Evolutionary conservation across 2,113 vertebrate species (phyloP).

Genomic region (Takifugu flavidus): DNA sequence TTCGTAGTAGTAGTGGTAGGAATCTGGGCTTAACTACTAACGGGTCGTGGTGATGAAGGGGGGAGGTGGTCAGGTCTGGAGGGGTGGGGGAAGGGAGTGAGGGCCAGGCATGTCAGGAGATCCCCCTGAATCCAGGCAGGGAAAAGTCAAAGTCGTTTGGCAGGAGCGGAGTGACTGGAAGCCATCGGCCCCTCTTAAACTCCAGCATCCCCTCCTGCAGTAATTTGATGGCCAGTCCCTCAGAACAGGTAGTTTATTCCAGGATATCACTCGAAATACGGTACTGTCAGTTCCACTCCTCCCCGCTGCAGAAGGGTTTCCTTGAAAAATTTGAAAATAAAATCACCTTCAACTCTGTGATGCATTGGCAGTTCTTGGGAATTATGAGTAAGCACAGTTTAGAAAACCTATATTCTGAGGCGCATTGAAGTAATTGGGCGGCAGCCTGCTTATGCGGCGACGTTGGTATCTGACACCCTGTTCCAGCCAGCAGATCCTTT

Average conservation of each 20-base stretch:
- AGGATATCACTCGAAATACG: no score
- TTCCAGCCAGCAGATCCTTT: conserved; percentile 27
- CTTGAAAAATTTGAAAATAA: no score
- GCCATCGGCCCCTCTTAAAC: not conserved
- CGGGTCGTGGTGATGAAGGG: conserved; percentile 8
- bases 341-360: no score
- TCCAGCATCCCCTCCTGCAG: not conserved
- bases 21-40: conserved; percentile 16
- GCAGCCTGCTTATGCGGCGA: not conserved
- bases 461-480: conserved; percentile 35
- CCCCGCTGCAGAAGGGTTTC: no score
- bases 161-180: not conserved
- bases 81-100: conserved; percentile 48
- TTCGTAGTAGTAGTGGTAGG: conserved; percentile 17
- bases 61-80: conserved; percentile 25
- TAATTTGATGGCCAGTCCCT: no score
- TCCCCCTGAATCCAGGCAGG: conserved; percentile 10
- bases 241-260: no score
- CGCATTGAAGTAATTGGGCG: not conserved
- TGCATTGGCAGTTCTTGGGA: no score
- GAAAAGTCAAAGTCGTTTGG: no score
- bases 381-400: not conserved
- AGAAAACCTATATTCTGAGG: not conserved
- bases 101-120: conserved; percentile 1
- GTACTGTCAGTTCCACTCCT: no score